Conservation (phyloP, 2,888 invertebrate species). For the Tetropium fuscum region DNA sequence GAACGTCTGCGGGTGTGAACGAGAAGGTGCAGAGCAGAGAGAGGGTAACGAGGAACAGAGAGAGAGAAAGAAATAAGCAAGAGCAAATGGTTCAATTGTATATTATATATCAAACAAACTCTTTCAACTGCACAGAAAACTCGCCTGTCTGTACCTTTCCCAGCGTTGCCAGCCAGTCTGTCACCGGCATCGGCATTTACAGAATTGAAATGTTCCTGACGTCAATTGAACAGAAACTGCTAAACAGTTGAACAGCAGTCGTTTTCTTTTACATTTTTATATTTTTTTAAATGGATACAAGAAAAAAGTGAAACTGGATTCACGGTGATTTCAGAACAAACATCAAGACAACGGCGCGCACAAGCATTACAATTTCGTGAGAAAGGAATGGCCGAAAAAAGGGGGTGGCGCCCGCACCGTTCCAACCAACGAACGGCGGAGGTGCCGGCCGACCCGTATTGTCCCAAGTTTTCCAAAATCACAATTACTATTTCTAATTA, state of each 20-base stretch:
- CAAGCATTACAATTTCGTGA: conserved; percentile 22
- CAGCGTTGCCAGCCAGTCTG: conserved; percentile 39
- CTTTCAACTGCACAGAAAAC: conserved; percentile 56
- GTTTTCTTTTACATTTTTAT: conserved; percentile 50
- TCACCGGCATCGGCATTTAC: conserved; percentile 47
- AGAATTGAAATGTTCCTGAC: conserved; percentile 49
- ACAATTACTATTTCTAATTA: conserved; percentile 56
- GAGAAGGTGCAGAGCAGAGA: too few relatives aligned
- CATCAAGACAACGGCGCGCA: conserved; percentile 57
- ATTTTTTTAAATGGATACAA: too few relatives aligned
- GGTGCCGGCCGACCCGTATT: conserved; percentile 56
- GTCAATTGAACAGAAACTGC: conserved; percentile 50
- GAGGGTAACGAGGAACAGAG: not conserved
- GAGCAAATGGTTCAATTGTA: conserved; percentile 55
- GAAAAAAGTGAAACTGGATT: conserved; percentile 56
- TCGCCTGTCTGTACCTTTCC: conserved; percentile 44
- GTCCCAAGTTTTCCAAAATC: conserved; percentile 60
- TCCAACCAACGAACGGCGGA: too few relatives aligned
- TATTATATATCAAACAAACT: conserved; percentile 59
- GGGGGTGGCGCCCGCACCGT: too few relatives aligned
- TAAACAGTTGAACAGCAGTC: conserved; percentile 61
- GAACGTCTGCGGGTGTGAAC: too few relatives aligned
- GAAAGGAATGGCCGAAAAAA: conserved; percentile 19
- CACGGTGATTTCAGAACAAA: conserved; percentile 58
- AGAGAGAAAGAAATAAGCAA: conserved; percentile 31